These are phyloP conservation scores for Philaenus spumarius DNA, from an alignment of 1,140 invertebrate genomes.

Conservation along the genomic window DNA sequence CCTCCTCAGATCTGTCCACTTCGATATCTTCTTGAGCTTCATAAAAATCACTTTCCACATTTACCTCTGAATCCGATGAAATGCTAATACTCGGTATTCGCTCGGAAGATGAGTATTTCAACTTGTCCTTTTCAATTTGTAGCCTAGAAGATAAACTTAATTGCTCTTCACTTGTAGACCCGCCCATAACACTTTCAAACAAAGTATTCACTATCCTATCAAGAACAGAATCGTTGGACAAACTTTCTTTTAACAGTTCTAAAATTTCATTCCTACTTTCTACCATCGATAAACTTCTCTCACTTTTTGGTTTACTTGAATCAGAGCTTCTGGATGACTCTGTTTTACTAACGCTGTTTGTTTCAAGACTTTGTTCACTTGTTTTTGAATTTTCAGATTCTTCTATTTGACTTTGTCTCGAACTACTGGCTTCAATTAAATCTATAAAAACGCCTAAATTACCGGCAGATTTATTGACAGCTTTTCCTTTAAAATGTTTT, in stretches of 20 bases:
- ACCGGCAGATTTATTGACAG: too few species aligned
- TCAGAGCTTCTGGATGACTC: constrained; percentile 3
- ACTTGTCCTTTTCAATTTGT: too few species aligned
- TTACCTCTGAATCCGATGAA: constrained; percentile 16
- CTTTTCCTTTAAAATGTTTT: too few species aligned
- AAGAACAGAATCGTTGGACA: constrained; percentile 26
- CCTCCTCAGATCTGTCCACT: constrained; percentile 11
- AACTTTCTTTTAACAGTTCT: constrained; percentile 25
- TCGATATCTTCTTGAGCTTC: constrained; percentile 19
- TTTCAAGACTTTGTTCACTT: too few species aligned
- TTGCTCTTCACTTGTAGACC: too few species aligned
- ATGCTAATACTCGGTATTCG: background rate
- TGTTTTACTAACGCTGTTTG: too few species aligned
- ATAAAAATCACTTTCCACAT: constrained; percentile 17
- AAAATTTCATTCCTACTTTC: constrained; percentile 25
- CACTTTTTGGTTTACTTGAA: constrained; percentile 1
- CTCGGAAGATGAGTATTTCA: too few species aligned
- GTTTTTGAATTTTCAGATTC: too few species aligned
- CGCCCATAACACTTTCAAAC: constrained; percentile 25
- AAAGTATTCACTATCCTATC: constrained; percentile 26
- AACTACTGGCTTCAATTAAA: too few species aligned
- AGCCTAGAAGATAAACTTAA: too few species aligned
- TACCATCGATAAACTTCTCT: constrained; percentile 16
- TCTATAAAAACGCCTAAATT: too few species aligned
- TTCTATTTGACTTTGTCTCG: too few species aligned